Evolutionary conservation across 30 jellyfish, hydroid and myxozoan species (phyloP), one percentile per base, ranked within the genome.

Genomic region (Clytia hemisphaerica): DNA sequence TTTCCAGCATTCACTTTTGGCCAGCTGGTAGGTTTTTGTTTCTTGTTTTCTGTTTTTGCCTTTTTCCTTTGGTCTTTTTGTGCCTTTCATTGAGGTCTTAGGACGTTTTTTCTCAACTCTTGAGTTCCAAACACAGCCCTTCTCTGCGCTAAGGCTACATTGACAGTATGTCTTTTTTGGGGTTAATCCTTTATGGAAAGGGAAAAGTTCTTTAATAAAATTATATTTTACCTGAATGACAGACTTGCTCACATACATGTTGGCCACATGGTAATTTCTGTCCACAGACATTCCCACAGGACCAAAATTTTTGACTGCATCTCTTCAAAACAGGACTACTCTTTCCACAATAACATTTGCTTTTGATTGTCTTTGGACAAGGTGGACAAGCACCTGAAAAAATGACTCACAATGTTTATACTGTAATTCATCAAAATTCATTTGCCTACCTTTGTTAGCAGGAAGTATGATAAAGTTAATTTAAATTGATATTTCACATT

Each of bases 241-340:
- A 88, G 25, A 81, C 58, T 21, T 29, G 61, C 31, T 45, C 31
- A 77, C 97, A 88, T 0, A 65, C 26, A 68, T 88, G 97, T 47
- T 61, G 87, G 22, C 93, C 89, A 62, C 97, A 88, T 6, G 93
- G 37, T 45, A 73, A 80, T 14, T 54, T 1, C 40, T 69, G 62
- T 14, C 84, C 90, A 61, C 97, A 88, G 0, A 45, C n/a, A 16
- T 55, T 14, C 15, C 93, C 93, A 69, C 97, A 88, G 3, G 94
- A 88, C 97, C 97, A 88, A 24, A 60, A 75, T 34, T 80, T 79
- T 4, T 66, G 69, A 55, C 97, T 72, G 67, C 97, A 88, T 59
- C 97, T 44, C 2, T 46, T 37, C 27, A 71, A 18, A 14, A 72
- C 35, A 1, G 97, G 94, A 4, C 84, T 81, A 2, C 44, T 49